Percentiles rank a stretch among this genome's conserved stretches.
Conservation (phyloP, 2,888 invertebrate genomes). For the Rutpela maculata region DNA sequence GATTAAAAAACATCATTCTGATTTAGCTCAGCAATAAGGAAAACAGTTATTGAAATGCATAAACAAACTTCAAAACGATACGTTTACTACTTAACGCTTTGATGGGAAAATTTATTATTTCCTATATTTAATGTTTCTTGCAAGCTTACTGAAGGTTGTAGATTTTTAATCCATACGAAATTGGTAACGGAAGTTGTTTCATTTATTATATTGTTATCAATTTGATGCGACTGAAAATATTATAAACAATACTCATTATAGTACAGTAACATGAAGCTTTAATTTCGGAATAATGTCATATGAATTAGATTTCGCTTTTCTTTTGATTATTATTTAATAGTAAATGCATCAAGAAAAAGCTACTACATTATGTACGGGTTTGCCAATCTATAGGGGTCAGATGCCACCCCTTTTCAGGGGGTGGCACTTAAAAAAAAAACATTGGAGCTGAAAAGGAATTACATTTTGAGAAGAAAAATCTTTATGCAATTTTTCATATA, state of each 20-base stretch:
- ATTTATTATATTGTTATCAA: not conserved
- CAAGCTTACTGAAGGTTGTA: not conserved
- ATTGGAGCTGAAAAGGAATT: too few relatives aligned
- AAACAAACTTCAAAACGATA: not conserved
- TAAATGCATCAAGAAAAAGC: too few relatives aligned
- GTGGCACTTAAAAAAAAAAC: too few relatives aligned
- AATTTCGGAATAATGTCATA: too few relatives aligned
- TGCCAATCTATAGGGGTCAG: too few relatives aligned
- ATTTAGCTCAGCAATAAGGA: not conserved
- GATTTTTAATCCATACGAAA: not conserved
- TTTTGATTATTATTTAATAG: too few relatives aligned
- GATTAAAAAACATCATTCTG: not conserved
- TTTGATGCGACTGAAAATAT: not conserved
- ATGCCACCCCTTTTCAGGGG: too few relatives aligned
- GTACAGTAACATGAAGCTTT: too few relatives aligned
- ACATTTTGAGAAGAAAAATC: too few relatives aligned
- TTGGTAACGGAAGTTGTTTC: constrained; percentile 14
- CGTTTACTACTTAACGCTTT: not conserved
- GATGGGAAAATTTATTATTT: not conserved
- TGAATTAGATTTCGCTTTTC: too few relatives aligned
- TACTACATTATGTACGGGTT: too few relatives aligned
- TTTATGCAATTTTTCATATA: too few relatives aligned
- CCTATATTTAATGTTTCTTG: not conserved
- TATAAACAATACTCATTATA: not conserved
- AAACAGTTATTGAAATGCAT: not conserved